phyloP scores from a whole-genome alignment of 2,113 vertebrate genomes.

The Tyrannus savana region DNA sequence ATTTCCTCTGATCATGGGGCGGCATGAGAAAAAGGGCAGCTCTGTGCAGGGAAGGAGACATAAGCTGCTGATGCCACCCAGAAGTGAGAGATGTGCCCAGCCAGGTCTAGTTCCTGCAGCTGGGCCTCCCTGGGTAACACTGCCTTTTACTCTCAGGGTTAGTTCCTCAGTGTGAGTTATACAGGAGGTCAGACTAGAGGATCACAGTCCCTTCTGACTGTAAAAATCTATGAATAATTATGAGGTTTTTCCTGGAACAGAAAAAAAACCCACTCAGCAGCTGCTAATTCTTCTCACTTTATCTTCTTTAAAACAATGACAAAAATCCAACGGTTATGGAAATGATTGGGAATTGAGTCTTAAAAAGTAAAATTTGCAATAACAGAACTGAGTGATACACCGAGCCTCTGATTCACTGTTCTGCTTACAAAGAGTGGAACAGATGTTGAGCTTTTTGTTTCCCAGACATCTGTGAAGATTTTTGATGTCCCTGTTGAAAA shows the following conservation, averaged over 20 bases:
- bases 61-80: neutral
- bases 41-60: neutral
- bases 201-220: neutral
- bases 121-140: neutral
- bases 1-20: neutral
- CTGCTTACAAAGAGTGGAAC: neutral
- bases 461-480: conserved; percentile 86
- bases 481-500: conserved; percentile 79
- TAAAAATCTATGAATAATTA: neutral
- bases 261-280: neutral
- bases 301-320: conserved; percentile 9
- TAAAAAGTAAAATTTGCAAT: neutral
- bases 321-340: neutral
- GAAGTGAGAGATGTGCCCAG: neutral
- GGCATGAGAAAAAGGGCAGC: neutral
- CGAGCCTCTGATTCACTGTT: conserved; percentile 41
- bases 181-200: neutral
- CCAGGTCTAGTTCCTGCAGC: neutral
- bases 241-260: neutral
- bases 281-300: neutral
- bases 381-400: neutral
- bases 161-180: neutral
- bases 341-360: neutral
- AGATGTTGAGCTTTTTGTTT: conserved; percentile 57
- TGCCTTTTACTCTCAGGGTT: neutral